Percentiles rank a stretch among this genome's conserved stretches.
Conservation (phyloP, 2,797 vertebrate genomes). For the Lithobates pipiens region DNA sequence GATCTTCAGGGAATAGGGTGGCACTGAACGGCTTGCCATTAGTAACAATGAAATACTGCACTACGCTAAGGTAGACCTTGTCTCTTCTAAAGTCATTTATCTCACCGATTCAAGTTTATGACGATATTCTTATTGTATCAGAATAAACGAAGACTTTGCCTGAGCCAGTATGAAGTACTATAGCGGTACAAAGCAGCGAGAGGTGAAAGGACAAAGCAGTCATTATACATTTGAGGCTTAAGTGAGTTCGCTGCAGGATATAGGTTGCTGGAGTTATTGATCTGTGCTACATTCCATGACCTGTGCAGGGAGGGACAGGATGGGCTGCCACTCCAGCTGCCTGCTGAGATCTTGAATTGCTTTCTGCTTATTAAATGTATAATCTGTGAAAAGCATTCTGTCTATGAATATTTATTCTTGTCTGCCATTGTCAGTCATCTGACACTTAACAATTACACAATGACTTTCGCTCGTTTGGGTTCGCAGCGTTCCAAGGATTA, state of each 20-base stretch:
- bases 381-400: not conserved
- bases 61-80: not conserved
- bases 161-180: not conserved
- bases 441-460: constrained; percentile 35
- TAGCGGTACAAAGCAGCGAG: not conserved
- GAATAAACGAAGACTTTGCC: not conserved
- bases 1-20: too few relatives aligned
- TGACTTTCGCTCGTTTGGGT: not conserved
- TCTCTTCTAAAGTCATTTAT: not conserved
- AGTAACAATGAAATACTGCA: not conserved
- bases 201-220: constrained; percentile 18
- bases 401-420: constrained; percentile 45
- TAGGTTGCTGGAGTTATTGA: constrained; percentile 22
- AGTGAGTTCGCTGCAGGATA: constrained; percentile 15
- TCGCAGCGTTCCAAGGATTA: not conserved
- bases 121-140: not conserved
- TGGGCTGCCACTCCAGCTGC: not conserved
- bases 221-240: constrained; percentile 8
- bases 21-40: not conserved
- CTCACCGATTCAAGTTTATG: not conserved
- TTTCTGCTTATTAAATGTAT: constrained; percentile 41
- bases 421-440: constrained; percentile 33
- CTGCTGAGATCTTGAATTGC: constrained; percentile 35
- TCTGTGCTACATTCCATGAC: constrained; percentile 24
- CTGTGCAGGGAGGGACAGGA: not conserved